Evolutionary conservation across 2,888 invertebrate species (phyloP).

Genomic region (Stegana nigrithorax): DNA sequence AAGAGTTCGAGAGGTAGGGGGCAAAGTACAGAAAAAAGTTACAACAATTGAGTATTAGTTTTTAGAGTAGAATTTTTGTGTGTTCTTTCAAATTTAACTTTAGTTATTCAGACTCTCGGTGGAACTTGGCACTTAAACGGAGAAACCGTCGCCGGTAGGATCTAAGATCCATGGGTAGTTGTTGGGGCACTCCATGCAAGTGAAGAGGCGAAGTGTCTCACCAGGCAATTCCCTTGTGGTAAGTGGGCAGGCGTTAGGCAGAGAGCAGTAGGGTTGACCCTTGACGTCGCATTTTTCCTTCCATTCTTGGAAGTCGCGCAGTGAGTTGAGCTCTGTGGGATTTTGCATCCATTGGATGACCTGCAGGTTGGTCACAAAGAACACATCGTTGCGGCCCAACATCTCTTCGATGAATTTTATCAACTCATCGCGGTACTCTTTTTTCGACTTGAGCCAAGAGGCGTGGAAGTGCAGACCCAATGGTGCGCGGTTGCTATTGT

Average conservation of each 20-base stretch:
- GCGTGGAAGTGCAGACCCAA: slow-evolving; percentile 94
- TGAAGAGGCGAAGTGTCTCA: slow-evolving; percentile 91
- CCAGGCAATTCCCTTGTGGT: slow-evolving; percentile 91
- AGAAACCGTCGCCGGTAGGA: slow-evolving; percentile 94
- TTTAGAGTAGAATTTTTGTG: slow-evolving; percentile 32
- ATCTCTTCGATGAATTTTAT: slow-evolving; percentile 95
- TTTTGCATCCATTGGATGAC: slow-evolving; percentile 98
- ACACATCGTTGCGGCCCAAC: slow-evolving; percentile 88
- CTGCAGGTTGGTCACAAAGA: slow-evolving; percentile 90
- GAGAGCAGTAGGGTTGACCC: slow-evolving; percentile 91
- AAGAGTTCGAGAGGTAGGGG: background rate
- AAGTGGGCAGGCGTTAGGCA: slow-evolving; percentile 90
- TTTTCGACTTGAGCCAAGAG: slow-evolving; percentile 94
- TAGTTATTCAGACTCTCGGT: slow-evolving; percentile 69
- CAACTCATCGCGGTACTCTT: slow-evolving; percentile 90
- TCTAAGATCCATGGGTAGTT: slow-evolving; percentile 96
- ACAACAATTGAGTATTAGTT: slow-evolving; percentile 39
- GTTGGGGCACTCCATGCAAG: slow-evolving; percentile 95
- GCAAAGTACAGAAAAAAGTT: slow-evolving; percentile 18
- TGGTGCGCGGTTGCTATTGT: slow-evolving; percentile 92
- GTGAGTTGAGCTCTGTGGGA: slow-evolving; percentile 86
- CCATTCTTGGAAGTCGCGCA: slow-evolving; percentile 94
- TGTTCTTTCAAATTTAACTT: slow-evolving; percentile 34
- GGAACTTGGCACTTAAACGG: slow-evolving; percentile 72
- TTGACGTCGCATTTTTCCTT: slow-evolving; percentile 95